Conservation (phyloP, 30 jellyfish, hydroid and myxozoan genomes). For the Haliclystus octoradiatus region DNA sequence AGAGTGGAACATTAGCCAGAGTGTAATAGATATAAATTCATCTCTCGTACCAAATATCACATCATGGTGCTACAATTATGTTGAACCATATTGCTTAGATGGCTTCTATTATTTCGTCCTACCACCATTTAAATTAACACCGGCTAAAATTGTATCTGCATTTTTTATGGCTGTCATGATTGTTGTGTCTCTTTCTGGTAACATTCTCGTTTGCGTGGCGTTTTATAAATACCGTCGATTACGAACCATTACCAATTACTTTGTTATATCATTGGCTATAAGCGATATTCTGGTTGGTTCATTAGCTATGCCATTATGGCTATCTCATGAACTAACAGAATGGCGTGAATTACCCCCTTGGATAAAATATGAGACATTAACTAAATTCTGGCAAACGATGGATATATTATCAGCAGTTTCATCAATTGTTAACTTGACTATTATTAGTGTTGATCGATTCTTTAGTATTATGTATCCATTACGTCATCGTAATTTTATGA, state of each 20-base stretch:
- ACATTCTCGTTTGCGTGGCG: constrained; percentile 46
- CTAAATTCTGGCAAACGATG: constrained; percentile 29
- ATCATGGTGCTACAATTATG: not conserved
- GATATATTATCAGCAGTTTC: constrained; percentile 70
- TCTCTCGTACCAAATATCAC: not conserved
- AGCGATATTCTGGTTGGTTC: constrained; percentile 71
- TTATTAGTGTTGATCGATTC: constrained; percentile 70
- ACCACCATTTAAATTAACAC: not conserved
- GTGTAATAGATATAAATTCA: too few species aligned
- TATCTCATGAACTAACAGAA: constrained; percentile 50
- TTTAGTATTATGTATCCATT: constrained; percentile 66
- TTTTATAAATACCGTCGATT: constrained; percentile 50
- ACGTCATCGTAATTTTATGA: constrained; percentile 59
- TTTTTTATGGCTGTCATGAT: constrained; percentile 32
- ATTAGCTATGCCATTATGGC: constrained; percentile 74
- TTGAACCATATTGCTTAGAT: not conserved
- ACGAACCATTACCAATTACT: constrained; percentile 61
- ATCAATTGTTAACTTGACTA: constrained; percentile 63
- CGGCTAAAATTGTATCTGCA: constrained; percentile 55
- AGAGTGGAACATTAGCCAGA: too few species aligned
- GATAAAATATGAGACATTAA: constrained; percentile 32
- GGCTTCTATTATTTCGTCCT: not conserved
- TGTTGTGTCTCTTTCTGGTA: constrained; percentile 45
- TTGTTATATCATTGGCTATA: constrained; percentile 52
- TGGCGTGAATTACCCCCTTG: constrained; percentile 48